Conservation (phyloP, 2,113 vertebrate genomes). For the Tympanuchus pallidicinctus region DNA sequence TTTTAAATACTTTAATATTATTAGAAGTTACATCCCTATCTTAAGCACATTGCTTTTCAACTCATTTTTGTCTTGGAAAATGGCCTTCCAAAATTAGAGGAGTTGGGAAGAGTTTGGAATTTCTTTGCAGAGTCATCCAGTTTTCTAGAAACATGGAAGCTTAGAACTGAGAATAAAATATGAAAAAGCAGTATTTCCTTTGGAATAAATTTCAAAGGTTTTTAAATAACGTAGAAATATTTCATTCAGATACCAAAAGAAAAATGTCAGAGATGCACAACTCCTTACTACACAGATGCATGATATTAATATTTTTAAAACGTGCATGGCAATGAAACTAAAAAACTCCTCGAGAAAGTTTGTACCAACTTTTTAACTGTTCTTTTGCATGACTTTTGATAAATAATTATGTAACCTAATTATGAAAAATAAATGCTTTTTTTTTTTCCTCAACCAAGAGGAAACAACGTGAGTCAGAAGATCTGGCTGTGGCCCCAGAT, state of each 20-base stretch:
- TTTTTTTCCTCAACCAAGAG: neutral
- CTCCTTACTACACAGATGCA: neutral
- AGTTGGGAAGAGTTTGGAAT: neutral
- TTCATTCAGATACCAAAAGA: neutral
- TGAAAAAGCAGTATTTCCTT: neutral
- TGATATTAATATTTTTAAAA: neutral
- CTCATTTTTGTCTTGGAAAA: neutral
- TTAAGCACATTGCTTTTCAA: neutral
- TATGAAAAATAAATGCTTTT: slow-evolving; percentile 10
- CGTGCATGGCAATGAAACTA: neutral
- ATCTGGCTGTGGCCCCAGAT: slow-evolving; percentile 6
- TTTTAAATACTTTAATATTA: neutral
- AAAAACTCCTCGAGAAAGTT: neutral
- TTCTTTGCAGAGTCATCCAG: neutral
- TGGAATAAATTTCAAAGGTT: neutral
- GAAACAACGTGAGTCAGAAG: neutral
- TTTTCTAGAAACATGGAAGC: neutral
- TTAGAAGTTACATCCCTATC: neutral
- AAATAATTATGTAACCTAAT: neutral
- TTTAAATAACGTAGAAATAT: neutral
- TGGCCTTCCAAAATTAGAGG: neutral
- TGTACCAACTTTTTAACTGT: neutral
- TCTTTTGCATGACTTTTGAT: neutral
- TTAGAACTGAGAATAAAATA: neutral
- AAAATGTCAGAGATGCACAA: neutral